These are phyloP conservation scores for Xestia rhomboidea DNA, from an alignment of 2,888 invertebrate genomes.

Conservation along the genomic window DNA sequence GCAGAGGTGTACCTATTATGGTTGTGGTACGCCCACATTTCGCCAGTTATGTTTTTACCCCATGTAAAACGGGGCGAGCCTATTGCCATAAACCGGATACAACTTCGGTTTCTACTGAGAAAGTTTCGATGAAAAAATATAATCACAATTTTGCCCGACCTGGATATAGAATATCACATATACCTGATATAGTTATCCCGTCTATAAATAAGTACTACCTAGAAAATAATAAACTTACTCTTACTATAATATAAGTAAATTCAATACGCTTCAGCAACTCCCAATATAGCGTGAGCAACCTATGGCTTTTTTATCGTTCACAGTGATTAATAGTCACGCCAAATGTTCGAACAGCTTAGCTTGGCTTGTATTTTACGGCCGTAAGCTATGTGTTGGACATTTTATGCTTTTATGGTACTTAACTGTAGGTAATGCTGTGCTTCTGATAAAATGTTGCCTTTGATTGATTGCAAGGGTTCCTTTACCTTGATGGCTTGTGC, in stretches of 20 bases:
- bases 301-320: constrained; percentile 55
- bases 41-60: neutral
- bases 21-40: no score
- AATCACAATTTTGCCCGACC: neutral
- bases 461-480: constrained; percentile 41
- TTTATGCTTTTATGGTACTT: constrained; percentile 42
- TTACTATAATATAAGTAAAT: neutral
- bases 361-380: constrained; percentile 35
- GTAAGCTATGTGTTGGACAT: constrained; percentile 28
- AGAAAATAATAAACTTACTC: neutral
- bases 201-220: no score
- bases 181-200: no score
- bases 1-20: neutral
- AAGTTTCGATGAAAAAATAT: neutral
- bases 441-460: constrained; percentile 16
- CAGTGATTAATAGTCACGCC: constrained; percentile 61
- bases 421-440: constrained; percentile 8
- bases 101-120: neutral
- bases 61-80: neutral
- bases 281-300: constrained; percentile 40
- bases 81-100: neutral
- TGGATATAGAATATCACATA: neutral
- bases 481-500: neutral
- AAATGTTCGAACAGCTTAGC: constrained; percentile 55
- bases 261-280: constrained; percentile 29